These are phyloP conservation scores for Apteryx mantelli DNA, from an alignment of 2,113 vertebrate genomes.

Conservation along the genomic window DNA sequence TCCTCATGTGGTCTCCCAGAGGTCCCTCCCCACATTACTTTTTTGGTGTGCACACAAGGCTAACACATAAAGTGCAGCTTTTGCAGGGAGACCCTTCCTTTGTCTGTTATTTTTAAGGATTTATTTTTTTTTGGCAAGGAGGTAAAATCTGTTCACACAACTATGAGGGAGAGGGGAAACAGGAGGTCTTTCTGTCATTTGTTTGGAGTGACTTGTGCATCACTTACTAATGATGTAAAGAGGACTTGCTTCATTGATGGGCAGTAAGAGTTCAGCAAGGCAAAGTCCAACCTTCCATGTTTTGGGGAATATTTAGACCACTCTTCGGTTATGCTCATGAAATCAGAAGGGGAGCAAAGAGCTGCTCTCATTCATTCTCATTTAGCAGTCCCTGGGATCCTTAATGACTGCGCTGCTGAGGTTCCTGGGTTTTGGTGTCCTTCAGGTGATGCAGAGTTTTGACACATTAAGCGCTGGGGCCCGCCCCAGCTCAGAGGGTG, in stretches of 20 bases:
- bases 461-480: background rate
- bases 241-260: background rate
- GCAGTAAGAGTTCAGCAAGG: background rate
- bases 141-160: background rate
- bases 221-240: background rate
- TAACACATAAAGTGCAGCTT: background rate
- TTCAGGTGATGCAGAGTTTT: background rate
- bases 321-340: background rate
- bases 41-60: background rate
- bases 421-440: background rate
- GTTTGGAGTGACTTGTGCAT: too few relatives aligned
- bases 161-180: background rate
- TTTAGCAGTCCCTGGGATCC: background rate
- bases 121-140: background rate
- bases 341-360: background rate
- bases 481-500: background rate
- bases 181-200: background rate
- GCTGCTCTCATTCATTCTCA: fast-evolving
- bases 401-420: background rate
- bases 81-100: background rate
- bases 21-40: background rate
- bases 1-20: background rate
- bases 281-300: fast-evolving
- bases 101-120: background rate
- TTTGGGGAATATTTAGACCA: background rate